Percentiles rank a stretch among this genome's conserved stretches.
These are phyloP conservation scores for Odontophorus gujanensis DNA, from an alignment of 2,113 vertebrate species.

Conservation along the genomic window DNA sequence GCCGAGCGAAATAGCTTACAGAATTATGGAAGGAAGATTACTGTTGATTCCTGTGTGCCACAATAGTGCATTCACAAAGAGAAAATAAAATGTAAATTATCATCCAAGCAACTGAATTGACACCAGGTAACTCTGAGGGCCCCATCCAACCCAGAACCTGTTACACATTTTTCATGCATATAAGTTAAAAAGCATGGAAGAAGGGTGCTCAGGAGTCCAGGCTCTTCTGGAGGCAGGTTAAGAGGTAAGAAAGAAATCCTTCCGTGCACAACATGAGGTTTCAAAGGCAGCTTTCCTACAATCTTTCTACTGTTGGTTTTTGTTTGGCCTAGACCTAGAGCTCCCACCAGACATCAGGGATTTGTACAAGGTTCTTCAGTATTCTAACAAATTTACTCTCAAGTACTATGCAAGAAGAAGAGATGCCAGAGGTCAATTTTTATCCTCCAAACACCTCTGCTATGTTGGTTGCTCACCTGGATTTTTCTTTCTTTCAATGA, in stretches of 20 bases:
- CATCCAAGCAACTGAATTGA: not conserved
- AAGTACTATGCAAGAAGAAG: not conserved
- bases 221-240: not conserved
- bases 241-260: not conserved
- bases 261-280: rapidly evolving
- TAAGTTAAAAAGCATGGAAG: not conserved
- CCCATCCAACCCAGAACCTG: not conserved
- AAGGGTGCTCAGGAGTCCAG: not conserved
- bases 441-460: not conserved
- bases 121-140: not conserved
- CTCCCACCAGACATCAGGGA: not conserved
- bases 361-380: not conserved
- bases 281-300: not conserved
- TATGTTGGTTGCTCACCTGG: not conserved
- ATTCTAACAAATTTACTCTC: not conserved
- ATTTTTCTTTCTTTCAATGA: not conserved
- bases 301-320: not conserved
- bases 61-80: constrained; percentile 25
- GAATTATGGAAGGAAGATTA: constrained; percentile 71
- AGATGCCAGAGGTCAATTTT: not conserved
- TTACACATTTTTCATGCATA: not conserved
- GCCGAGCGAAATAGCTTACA: constrained; percentile 65
- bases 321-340: not conserved
- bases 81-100: constrained; percentile 57
- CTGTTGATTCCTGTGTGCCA: constrained; percentile 65